These are phyloP conservation scores for Desmophyllum pertusum DNA, from an alignment of 92 coral and sea anemone genomes.

Conservation along the genomic window DNA sequence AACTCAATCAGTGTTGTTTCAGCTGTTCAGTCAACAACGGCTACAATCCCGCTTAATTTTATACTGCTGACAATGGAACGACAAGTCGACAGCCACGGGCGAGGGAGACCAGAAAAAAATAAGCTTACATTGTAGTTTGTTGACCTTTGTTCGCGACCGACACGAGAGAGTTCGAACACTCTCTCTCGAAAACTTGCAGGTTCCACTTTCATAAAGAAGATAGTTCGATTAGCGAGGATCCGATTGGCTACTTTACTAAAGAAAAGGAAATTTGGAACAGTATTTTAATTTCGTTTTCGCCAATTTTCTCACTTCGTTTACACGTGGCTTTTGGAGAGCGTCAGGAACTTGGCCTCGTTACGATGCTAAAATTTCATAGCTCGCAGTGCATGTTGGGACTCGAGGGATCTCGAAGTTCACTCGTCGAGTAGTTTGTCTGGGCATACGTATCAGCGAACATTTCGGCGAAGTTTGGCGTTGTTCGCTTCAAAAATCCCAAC, in stretches of 20 bases:
- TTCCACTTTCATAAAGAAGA: no score
- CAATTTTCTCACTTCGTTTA: background rate
- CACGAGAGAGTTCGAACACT: no score
- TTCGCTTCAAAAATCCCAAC: background rate
- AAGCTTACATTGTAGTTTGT: no score
- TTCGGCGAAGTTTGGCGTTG: conserved; percentile 1
- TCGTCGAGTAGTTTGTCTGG: conserved; percentile 35
- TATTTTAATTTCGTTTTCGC: background rate
- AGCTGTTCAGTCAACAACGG: background rate
- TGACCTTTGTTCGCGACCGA: background rate
- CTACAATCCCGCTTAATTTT: background rate
- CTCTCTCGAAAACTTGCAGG: no score
- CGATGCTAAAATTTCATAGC: background rate
- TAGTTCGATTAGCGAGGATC: no score
- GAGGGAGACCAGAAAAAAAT: no score
- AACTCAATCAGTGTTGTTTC: conserved; percentile 1
- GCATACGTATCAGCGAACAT: conserved; percentile 1
- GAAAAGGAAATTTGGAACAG: conserved; percentile 10
- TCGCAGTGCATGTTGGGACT: conserved; percentile 45
- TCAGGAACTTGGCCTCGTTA: conserved; percentile 26
- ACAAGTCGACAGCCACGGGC: no score
- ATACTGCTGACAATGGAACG: background rate
- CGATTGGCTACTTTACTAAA: background rate
- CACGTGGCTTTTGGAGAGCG: conserved; percentile 29
- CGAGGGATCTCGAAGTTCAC: conserved; percentile 53